A percentile compares a stretch with the other conserved stretches of the same genome.
phyloP scores from a whole-genome alignment of 2,888 invertebrate genomes.

The Saturnia pavonia region DNA sequence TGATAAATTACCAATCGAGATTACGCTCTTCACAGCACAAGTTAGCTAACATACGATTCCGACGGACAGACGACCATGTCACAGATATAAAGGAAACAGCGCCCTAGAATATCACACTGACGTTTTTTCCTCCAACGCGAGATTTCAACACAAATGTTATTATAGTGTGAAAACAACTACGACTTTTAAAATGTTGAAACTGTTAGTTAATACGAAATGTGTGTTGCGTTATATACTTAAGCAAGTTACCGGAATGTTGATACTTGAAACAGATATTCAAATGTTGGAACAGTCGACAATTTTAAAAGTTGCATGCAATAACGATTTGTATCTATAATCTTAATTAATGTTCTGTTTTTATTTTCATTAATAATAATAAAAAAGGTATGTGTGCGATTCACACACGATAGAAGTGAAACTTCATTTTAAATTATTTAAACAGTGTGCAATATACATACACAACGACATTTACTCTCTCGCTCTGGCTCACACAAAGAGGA shows the following conservation, averaged over 20 bases:
- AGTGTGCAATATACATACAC: too few relatives aligned
- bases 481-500: too few relatives aligned
- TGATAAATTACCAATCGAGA: neutral
- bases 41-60: neutral
- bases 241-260: neutral
- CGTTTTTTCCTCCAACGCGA: constrained; percentile 49
- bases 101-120: constrained; percentile 56
- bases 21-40: neutral
- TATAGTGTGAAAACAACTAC: constrained; percentile 19
- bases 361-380: too few relatives aligned
- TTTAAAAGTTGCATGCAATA: neutral
- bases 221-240: constrained; percentile 1
- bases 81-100: constrained; percentile 52
- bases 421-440: too few relatives aligned
- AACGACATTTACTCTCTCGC: too few relatives aligned
- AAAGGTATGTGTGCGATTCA: too few relatives aligned
- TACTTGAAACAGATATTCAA: neutral
- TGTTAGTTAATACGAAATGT: neutral
- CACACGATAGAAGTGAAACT: too few relatives aligned
- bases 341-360: too few relatives aligned
- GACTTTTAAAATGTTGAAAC: constrained; percentile 13
- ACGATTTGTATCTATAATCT: neutral
- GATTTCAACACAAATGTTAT: constrained; percentile 21
- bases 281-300: neutral
- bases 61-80: constrained; percentile 7